Conservation (phyloP, 2,888 invertebrate genomes). For the Temnothorax unifasciatus region DNA sequence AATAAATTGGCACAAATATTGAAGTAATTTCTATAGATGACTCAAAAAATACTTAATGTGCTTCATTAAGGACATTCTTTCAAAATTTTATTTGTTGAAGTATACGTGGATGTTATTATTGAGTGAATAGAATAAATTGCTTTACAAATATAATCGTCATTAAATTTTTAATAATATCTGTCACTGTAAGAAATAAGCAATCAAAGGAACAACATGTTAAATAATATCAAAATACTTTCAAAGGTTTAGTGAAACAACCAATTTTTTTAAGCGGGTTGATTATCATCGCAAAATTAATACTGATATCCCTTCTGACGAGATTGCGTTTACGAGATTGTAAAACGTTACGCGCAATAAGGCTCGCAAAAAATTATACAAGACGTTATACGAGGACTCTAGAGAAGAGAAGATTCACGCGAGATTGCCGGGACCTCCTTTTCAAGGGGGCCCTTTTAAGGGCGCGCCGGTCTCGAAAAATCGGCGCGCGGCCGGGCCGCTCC, state of each 20-base stretch:
- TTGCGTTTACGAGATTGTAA: constrained; percentile 29
- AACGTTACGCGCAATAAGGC: constrained; percentile 23
- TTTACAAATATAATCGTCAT: background rate
- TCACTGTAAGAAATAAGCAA: background rate
- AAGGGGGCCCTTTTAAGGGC: constrained; percentile 24
- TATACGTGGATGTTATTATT: background rate
- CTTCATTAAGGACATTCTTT: background rate
- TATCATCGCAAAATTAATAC: constrained; percentile 24
- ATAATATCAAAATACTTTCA: background rate
- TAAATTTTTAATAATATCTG: background rate
- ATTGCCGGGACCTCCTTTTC: constrained; percentile 36
- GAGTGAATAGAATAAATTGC: background rate
- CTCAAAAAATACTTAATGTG: background rate
- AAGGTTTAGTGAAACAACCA: constrained; percentile 7
- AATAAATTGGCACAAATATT: background rate
- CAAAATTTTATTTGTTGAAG: background rate
- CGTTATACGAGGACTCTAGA: constrained; percentile 43
- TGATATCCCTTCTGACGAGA: background rate
- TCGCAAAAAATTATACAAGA: constrained; percentile 36
- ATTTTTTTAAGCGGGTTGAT: constrained; percentile 9
- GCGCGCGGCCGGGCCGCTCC: constrained; percentile 22
- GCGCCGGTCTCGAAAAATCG: constrained; percentile 40
- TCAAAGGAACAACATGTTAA: background rate
- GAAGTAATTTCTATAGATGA: background rate
- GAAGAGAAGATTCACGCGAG: constrained; percentile 19